Percentiles rank a stretch among this genome's conserved stretches.
Evolutionary conservation across 2,888 invertebrate species (phyloP).

Genomic region (Macroteleia sp.): DNA sequence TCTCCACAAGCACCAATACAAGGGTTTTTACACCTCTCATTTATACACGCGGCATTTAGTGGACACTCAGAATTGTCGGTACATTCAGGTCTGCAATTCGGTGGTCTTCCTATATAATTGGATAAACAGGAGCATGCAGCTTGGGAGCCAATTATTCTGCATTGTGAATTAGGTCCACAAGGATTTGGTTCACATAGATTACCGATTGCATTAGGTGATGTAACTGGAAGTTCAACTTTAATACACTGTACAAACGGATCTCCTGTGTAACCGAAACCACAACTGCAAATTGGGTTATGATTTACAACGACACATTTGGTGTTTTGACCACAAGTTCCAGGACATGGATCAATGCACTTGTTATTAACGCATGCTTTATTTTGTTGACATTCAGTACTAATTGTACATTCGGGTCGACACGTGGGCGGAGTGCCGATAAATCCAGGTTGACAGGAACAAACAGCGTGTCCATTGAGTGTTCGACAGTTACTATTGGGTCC

Average conservation of each 20-base stretch:
- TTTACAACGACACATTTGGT: constrained; percentile 93
- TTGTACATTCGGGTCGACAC: constrained; percentile 92
- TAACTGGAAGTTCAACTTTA: constrained; percentile 84
- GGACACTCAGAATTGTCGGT: constrained; percentile 92
- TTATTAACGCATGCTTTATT: constrained; percentile 92
- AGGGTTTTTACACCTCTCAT: constrained; percentile 92
- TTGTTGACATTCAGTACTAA: constrained; percentile 92
- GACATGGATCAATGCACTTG: constrained; percentile 92
- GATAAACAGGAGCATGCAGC: constrained; percentile 93
- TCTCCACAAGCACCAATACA: constrained; percentile 92
- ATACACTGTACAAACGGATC: constrained; percentile 91
- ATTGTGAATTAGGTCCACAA: constrained; percentile 93
- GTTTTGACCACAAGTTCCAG: constrained; percentile 91
- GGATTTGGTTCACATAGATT: constrained; percentile 93
- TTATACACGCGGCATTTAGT: constrained; percentile 91
- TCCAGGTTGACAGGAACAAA: constrained; percentile 90
- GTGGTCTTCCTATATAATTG: constrained; percentile 93
- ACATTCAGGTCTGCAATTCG: constrained; percentile 94
- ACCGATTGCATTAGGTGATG: constrained; percentile 72
- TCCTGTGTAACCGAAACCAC: constrained; percentile 90
- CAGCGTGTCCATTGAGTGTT: constrained; percentile 90
- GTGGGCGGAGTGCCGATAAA: constrained; percentile 92
- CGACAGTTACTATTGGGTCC: constrained; percentile 93
- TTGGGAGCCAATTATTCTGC: constrained; percentile 91
- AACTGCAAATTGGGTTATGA: constrained; percentile 94